A percentile compares a stretch with the other conserved stretches of the same genome.
Conservation (phyloP, 2,113 vertebrate genomes). For the Cnemophilus loriae region DNA sequence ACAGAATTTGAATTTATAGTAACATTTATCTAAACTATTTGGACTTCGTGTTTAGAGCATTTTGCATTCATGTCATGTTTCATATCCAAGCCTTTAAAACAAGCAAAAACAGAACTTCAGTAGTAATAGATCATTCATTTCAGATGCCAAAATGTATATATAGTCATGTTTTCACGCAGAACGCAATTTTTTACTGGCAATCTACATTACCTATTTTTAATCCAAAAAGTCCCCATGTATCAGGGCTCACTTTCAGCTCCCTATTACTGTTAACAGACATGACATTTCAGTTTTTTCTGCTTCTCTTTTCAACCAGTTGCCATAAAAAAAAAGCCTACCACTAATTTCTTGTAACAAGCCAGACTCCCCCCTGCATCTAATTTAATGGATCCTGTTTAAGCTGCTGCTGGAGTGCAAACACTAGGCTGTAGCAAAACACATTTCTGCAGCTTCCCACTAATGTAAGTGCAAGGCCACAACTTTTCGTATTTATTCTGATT, state of each 20-base stretch:
- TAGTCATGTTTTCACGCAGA: background rate
- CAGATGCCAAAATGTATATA: background rate
- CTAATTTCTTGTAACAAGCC: background rate
- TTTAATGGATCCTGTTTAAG: background rate
- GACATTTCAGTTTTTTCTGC: background rate
- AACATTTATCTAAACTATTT: background rate
- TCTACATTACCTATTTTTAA: background rate
- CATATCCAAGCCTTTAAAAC: background rate
- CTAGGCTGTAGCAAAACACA: background rate
- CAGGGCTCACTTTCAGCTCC: background rate
- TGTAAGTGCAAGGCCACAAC: background rate
- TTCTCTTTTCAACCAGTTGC: background rate
- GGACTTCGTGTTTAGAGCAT: background rate
- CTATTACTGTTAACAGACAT: background rate
- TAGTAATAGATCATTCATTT: background rate
- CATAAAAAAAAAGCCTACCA: background rate
- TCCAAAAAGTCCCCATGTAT: background rate
- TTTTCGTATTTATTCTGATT: conserved; percentile 23
- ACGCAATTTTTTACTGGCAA: background rate
- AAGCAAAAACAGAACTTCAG: background rate
- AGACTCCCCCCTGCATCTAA: background rate
- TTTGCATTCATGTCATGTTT: background rate
- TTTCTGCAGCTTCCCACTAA: background rate
- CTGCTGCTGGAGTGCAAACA: background rate
- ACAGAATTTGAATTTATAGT: background rate